Evolutionary conservation across 1,140 invertebrate genomes (phyloP).

Genomic region (Latrodectus geometricus): DNA sequence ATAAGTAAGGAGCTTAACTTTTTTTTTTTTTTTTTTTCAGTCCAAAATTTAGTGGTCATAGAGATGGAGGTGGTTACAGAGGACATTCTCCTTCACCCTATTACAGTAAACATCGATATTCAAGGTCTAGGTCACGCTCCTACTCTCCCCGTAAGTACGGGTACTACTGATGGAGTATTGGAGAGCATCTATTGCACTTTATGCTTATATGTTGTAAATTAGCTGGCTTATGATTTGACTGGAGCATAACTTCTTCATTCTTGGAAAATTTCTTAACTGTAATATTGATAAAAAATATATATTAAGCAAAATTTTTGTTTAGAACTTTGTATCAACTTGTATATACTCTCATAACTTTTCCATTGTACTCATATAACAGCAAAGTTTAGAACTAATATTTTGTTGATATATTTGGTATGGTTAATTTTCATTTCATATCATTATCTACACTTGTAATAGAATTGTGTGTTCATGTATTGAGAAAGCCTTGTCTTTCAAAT

Average conservation of each 20-base stretch:
- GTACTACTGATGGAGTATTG: conserved; percentile 57
- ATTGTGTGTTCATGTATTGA: not conserved
- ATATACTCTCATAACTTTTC: not conserved
- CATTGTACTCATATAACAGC: not conserved
- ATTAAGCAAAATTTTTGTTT: too few species aligned
- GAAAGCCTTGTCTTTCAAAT: conserved; percentile 43
- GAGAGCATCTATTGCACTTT: not conserved
- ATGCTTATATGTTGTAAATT: not conserved
- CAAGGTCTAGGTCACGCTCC: conserved; percentile 83
- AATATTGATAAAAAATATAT: too few species aligned
- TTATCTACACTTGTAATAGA: not conserved
- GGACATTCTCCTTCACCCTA: conserved; percentile 77
- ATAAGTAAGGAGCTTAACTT: too few species aligned
- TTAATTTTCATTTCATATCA: not conserved
- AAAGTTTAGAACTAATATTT: not conserved
- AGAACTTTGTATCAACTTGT: not conserved
- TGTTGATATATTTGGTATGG: not conserved
- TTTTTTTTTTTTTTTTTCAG: conserved; percentile 26
- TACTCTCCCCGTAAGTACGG: conserved; percentile 82
- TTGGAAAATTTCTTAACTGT: not conserved
- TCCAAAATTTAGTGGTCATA: conserved; percentile 60
- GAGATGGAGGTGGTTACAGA: conserved; percentile 63
- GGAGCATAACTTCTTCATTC: not conserved
- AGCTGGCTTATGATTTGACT: not conserved
- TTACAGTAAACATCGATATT: conserved; percentile 73